A percentile compares a stretch with the other conserved stretches of the same genome.
phyloP scores from a whole-genome alignment of 2,797 vertebrate species.

The Mus caroli region DNA sequence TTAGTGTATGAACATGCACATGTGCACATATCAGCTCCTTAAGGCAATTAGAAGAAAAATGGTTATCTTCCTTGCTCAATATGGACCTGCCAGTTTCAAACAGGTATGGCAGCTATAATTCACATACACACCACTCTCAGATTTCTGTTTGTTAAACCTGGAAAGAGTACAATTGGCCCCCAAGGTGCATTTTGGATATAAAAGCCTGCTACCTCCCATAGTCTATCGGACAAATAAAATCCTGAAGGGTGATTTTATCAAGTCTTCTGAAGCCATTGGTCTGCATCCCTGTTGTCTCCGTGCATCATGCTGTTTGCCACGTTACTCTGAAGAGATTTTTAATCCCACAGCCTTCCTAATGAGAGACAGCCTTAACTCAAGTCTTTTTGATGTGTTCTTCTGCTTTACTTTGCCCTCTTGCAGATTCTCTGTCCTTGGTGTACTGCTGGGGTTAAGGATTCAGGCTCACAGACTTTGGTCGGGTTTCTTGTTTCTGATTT shows the following conservation, averaged over 20 bases:
- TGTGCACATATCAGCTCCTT: not conserved
- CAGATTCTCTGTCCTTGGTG: not conserved
- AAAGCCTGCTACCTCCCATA: not conserved
- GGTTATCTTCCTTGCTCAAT: not conserved
- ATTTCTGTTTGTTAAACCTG: not conserved
- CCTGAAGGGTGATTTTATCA: not conserved
- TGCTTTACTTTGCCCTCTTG: not conserved
- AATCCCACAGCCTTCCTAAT: not conserved
- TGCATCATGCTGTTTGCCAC: rapidly evolving
- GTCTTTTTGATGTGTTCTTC: not conserved
- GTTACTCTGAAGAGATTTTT: not conserved
- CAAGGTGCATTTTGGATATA: not conserved
- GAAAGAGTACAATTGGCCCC: not conserved
- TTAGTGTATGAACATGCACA: not conserved
- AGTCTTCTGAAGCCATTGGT: not conserved
- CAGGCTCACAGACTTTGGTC: not conserved
- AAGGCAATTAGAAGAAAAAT: not conserved
- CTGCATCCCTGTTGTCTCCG: not conserved
- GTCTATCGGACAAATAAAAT: not conserved
- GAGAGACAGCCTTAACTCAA: not conserved
- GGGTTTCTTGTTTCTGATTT: not conserved
- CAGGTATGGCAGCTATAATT: not conserved
- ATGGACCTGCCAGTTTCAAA: not conserved
- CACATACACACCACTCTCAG: not conserved
- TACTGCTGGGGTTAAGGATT: slow-evolving; percentile 25